Percentiles rank a stretch among this genome's conserved stretches.
Conservation (phyloP, 2,888 invertebrate species). For the Oeneis ivallda region DNA sequence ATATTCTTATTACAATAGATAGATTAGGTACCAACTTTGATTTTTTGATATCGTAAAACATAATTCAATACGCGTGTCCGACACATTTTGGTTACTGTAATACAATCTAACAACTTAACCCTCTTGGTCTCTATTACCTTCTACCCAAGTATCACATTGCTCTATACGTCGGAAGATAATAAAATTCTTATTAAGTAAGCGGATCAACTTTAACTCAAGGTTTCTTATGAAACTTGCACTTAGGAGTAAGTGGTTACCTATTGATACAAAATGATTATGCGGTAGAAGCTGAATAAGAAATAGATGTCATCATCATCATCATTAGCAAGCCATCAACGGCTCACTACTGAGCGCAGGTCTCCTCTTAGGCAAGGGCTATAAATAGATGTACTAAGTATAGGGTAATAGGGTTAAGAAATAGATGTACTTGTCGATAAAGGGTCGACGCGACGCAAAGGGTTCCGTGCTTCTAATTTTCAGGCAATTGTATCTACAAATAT, state of each 20-base stretch:
- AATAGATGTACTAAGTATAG: too few species aligned
- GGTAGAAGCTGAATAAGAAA: conserved; percentile 8
- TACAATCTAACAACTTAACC: conserved; percentile 14
- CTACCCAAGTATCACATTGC: conserved; percentile 30
- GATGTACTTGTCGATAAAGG: background rate
- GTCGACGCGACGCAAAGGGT: background rate
- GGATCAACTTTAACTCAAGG: conserved; percentile 43
- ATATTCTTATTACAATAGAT: background rate
- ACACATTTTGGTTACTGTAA: conserved; percentile 19
- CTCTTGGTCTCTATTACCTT: conserved; percentile 32
- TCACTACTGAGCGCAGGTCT: too few species aligned
- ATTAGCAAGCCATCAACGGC: too few species aligned
- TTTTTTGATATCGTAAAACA: conserved; percentile 7
- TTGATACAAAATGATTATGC: conserved; percentile 10
- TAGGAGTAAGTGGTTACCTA: conserved; percentile 15
- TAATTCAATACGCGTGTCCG: conserved; percentile 20
- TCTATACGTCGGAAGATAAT: conserved; percentile 23
- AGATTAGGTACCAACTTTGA: background rate
- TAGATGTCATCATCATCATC: background rate
- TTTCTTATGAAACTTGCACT: conserved; percentile 40
- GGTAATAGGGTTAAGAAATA: too few species aligned
- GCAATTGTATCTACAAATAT: too few species aligned
- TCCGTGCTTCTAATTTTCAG: conserved; percentile 1
- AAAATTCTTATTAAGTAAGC: conserved; percentile 37
- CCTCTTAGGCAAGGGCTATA: too few species aligned